These are phyloP conservation scores for Dicycla oo DNA, from an alignment of 2,888 invertebrate genomes.

Conservation along the genomic window DNA sequence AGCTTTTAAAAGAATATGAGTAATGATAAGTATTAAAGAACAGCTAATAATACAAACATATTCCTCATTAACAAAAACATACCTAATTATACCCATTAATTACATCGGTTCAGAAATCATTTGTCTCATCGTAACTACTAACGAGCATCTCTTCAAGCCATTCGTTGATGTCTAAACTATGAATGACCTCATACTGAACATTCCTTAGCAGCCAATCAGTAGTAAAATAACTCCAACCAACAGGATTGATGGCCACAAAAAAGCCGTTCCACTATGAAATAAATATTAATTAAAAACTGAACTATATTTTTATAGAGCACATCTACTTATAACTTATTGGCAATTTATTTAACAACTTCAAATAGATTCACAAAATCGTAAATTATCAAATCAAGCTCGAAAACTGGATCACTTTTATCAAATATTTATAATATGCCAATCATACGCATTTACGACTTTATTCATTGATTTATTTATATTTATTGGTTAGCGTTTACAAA, in stretches of 20 bases:
- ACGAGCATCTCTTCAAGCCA: conserved; percentile 32
- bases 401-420: conserved; percentile 74
- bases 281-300: conserved; percentile 56
- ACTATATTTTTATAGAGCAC: conserved; percentile 47
- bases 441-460: conserved; percentile 74
- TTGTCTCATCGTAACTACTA: conserved; percentile 35
- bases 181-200: conserved; percentile 31
- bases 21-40: conserved; percentile 5
- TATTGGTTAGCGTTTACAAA: conserved; percentile 68
- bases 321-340: conserved; percentile 52
- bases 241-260: conserved; percentile 57
- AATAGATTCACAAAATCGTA: conserved; percentile 68
- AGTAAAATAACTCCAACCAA: conserved; percentile 21
- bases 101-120: conserved; percentile 20
- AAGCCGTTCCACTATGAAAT: conserved; percentile 41
- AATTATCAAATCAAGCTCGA: conserved; percentile 68
- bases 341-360: conserved; percentile 64
- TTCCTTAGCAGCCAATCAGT: conserved; percentile 45
- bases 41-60: conserved; percentile 5
- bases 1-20: conserved; percentile 1
- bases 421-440: conserved; percentile 76
- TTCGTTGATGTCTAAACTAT: conserved; percentile 58
- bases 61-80: conserved; percentile 30
- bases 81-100: conserved; percentile 31
- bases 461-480: conserved; percentile 74